Percentiles rank a stretch among this genome's conserved stretches.
Conservation (phyloP, 2,797 vertebrate species). For the Mus minutoides region DNA sequence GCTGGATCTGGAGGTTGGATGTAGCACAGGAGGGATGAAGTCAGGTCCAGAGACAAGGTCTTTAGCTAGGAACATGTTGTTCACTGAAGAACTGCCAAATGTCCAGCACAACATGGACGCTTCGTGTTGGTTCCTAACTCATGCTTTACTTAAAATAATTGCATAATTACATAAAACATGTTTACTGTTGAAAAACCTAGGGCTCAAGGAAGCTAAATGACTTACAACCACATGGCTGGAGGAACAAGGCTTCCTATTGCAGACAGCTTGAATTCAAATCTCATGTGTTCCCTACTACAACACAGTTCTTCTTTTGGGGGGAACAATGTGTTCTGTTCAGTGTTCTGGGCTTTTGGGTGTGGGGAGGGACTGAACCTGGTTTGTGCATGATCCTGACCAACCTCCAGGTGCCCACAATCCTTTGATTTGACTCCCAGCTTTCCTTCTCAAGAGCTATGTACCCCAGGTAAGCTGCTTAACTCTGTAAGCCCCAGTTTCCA, state of each 20-base stretch:
- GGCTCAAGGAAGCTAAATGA: neutral
- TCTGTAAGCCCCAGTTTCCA: neutral
- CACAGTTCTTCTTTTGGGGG: rapidly evolving
- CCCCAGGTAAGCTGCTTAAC: neutral
- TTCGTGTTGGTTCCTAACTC: neutral
- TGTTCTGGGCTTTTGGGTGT: neutral
- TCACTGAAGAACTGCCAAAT: neutral
- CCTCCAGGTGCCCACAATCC: rapidly evolving
- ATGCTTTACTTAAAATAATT: neutral
- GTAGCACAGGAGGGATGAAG: neutral
- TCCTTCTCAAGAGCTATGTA: neutral
- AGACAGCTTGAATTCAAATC: neutral
- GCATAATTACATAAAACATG: neutral
- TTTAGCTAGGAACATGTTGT: neutral
- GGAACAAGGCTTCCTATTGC: neutral
- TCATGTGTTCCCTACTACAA: rapidly evolving
- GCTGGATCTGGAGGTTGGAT: neutral
- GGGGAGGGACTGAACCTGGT: neutral
- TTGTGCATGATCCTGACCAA: neutral
- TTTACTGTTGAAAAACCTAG: neutral
- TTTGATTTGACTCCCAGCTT: neutral
- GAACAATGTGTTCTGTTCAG: neutral
- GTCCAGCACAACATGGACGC: too few relatives aligned
- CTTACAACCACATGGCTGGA: neutral
- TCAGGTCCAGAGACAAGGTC: neutral